Percentiles rank a stretch among this genome's conserved stretches.
Evolutionary conservation across 2,113 vertebrate genomes (phyloP).

Genomic region (Anthoscopus minutus): DNA sequence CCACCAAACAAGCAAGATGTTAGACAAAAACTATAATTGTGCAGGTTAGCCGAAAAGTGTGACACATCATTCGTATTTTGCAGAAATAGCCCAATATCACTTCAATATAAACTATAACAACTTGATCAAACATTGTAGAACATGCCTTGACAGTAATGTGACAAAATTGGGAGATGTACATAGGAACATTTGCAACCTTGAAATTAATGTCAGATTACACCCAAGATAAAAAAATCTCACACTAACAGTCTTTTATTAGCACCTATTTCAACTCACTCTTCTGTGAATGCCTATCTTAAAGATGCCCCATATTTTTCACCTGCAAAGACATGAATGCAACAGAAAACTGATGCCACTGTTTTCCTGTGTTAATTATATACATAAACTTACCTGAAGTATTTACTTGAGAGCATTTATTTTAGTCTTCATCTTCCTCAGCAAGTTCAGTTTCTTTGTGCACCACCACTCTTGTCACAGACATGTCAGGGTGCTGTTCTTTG

Average conservation of each 20-base stretch:
- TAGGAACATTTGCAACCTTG: not conserved
- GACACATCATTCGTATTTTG: not conserved
- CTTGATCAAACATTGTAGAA: not conserved
- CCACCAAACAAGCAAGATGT: not conserved
- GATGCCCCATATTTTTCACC: not conserved
- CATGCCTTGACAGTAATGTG: not conserved
- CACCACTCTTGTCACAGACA: slow-evolving; percentile 98
- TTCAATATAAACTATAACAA: not conserved
- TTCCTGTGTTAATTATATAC: not conserved
- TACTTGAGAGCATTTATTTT: slow-evolving; percentile 18
- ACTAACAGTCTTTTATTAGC: not conserved
- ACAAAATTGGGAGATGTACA: not conserved
- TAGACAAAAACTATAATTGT: not conserved
- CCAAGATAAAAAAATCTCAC: not conserved
- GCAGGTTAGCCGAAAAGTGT: not conserved
- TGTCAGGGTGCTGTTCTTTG: slow-evolving; percentile 98
- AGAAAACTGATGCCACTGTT: not conserved
- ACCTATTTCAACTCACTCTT: not conserved
- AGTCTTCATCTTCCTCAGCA: slow-evolving; percentile 85
- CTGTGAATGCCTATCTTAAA: not conserved
- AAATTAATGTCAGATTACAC: not conserved
- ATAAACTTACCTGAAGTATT: not conserved
- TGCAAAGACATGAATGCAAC: not conserved
- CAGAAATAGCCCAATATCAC: not conserved
- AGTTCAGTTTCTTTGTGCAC: slow-evolving; percentile 98